Evolutionary conservation across 2,113 vertebrate species (phyloP).

Genomic region (Dasyornis broadbenti): DNA sequence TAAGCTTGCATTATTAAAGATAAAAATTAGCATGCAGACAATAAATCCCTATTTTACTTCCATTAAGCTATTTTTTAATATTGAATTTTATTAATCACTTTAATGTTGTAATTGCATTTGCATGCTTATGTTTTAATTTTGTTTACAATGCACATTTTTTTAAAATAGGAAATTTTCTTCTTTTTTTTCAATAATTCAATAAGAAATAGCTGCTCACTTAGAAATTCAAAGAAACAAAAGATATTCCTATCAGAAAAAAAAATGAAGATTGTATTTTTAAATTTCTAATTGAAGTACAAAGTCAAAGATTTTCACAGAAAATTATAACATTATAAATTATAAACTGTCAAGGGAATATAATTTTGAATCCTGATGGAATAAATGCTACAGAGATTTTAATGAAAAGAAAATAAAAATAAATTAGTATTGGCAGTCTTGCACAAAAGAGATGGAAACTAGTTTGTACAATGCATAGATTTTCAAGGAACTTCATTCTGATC

Average conservation of each 20-base stretch:
- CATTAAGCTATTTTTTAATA: neutral
- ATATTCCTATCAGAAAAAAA: neutral
- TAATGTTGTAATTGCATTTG: neutral
- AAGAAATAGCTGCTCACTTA: neutral
- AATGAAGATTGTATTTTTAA: fast-evolving
- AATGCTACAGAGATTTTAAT: neutral
- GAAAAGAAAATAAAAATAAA: neutral
- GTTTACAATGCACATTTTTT: neutral
- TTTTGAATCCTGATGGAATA: neutral
- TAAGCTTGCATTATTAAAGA: neutral
- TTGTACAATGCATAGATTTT: neutral
- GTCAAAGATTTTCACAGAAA: neutral
- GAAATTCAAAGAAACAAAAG: neutral
- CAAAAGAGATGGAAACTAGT: neutral
- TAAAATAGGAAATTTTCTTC: neutral
- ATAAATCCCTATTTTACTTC: neutral
- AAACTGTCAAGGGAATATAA: neutral
- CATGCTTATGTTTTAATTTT: neutral
- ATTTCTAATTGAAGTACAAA: neutral
- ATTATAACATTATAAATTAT: neutral
- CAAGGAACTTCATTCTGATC: neutral
- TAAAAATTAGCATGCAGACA: neutral
- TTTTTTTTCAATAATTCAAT: neutral
- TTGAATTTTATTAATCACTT: neutral
- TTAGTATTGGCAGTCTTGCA: neutral